Conservation (phyloP, 2,113 vertebrate genomes). For the Anhinga anhinga region DNA sequence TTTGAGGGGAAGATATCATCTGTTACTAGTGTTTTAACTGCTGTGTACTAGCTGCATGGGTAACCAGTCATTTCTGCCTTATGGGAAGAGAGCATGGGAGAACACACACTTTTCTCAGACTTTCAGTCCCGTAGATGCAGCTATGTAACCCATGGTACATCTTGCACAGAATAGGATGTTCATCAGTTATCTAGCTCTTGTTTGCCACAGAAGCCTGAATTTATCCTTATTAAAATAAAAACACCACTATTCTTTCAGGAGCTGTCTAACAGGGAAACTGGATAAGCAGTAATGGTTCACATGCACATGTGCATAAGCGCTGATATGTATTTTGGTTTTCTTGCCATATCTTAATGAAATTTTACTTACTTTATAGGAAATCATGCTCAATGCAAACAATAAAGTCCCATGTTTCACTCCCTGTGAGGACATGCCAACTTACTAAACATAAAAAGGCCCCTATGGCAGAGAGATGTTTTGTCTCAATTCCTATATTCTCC, state of each 20-base stretch:
- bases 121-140: background rate
- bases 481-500: background rate
- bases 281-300: background rate
- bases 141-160: background rate
- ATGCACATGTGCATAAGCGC: background rate
- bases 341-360: background rate
- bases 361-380: background rate
- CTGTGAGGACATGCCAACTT: background rate
- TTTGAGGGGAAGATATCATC: background rate
- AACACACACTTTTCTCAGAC: fast-evolving
- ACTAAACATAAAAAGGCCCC: background rate
- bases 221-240: background rate
- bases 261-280: background rate
- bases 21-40: background rate
- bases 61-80: background rate
- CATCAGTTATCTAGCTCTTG: background rate
- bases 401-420: background rate
- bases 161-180: background rate
- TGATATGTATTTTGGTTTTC: background rate
- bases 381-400: background rate
- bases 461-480: background rate
- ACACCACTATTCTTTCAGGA: background rate
- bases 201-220: background rate
- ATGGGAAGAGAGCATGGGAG: background rate
- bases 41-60: background rate